Evolutionary conservation across 2,113 vertebrate species (phyloP), one percentile per base, ranked within the genome.

Genomic region (Xenopus borealis): DNA sequence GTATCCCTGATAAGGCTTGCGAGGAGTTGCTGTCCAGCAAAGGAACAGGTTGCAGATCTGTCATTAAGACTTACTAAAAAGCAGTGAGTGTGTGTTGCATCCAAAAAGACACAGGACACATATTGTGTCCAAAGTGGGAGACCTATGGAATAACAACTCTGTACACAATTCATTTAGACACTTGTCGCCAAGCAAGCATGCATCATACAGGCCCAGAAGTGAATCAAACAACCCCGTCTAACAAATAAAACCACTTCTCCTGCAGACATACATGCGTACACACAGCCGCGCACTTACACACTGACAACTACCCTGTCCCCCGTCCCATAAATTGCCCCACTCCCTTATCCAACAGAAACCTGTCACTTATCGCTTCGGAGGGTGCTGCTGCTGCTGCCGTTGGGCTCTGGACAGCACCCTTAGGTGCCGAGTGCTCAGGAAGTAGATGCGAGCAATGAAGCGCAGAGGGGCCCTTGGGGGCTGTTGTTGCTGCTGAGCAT

Each of bases 271-370:
- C 64, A 45, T 52, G 62, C 73, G 12, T 44, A 27, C 64, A 55
- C 66, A 69, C 73, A 75, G 57, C 30, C 58, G 62, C 67, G 69
- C 73, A 62, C 69, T 20, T 45, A 70, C 74, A 64, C 74, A 77
- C 74, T 63, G 73, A 76, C 73, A 77, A 77, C 74, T 77, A 77
- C 74, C 74, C 74, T 77, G 74, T 77, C 74, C 74, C 74, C 74
- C 74, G 74, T 77, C 74, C 74, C 74, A 77, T 77, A 77, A 77
- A 70, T 70, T 77, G 66, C 74, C 67, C 74, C 74, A 30, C 74
- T 77, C 74, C 74, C 74, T 64, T 70, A 68, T 77, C 74, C 67
- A 45, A 61, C 74, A 18, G 61, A 47, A 77, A 61, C 66, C 59
- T 67, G 66, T 57, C 74, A 77, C 74, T 77, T 77, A 77, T 77